These are phyloP conservation scores for Philereme vetulata DNA, from an alignment of 2,888 invertebrate species.

Conservation along the genomic window DNA sequence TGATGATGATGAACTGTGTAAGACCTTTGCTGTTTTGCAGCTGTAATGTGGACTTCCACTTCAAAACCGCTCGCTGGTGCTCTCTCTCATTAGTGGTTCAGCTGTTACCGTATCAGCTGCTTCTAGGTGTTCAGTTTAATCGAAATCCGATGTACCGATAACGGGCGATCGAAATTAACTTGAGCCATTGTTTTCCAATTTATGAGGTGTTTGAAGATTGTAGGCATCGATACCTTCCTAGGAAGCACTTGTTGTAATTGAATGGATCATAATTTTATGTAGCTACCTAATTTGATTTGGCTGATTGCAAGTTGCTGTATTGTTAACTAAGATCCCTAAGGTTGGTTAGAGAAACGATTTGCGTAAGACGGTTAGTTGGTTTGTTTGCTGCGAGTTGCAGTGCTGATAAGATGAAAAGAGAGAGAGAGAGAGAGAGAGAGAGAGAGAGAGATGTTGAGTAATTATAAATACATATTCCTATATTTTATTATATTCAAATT, in stretches of 20 bases:
- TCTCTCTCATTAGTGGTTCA: conserved; percentile 3
- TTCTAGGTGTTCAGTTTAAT: conserved; percentile 45
- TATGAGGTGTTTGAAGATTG: conserved; percentile 32
- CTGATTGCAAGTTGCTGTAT: background rate
- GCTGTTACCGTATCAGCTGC: conserved; percentile 29
- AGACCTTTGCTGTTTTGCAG: too few relatives aligned
- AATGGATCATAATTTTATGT: background rate
- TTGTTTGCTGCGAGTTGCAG: too few relatives aligned
- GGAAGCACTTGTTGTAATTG: background rate
- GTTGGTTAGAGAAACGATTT: background rate
- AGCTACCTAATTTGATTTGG: background rate
- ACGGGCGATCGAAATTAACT: conserved; percentile 28
- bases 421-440: too few relatives aligned
- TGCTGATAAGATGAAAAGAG: too few relatives aligned
- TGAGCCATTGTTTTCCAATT: conserved; percentile 27
- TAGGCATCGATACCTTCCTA: conserved; percentile 13
- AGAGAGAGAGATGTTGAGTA: too few relatives aligned
- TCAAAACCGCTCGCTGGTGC: too few relatives aligned
- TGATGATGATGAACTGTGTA: too few relatives aligned
- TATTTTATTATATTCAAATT: too few relatives aligned
- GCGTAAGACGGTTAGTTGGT: background rate
- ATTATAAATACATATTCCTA: too few relatives aligned
- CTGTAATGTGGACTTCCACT: too few relatives aligned
- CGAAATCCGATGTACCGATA: conserved; percentile 56
- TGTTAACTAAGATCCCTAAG: background rate